phyloP scores from a whole-genome alignment of 2,888 invertebrate species.

The Eurytoma californica region DNA sequence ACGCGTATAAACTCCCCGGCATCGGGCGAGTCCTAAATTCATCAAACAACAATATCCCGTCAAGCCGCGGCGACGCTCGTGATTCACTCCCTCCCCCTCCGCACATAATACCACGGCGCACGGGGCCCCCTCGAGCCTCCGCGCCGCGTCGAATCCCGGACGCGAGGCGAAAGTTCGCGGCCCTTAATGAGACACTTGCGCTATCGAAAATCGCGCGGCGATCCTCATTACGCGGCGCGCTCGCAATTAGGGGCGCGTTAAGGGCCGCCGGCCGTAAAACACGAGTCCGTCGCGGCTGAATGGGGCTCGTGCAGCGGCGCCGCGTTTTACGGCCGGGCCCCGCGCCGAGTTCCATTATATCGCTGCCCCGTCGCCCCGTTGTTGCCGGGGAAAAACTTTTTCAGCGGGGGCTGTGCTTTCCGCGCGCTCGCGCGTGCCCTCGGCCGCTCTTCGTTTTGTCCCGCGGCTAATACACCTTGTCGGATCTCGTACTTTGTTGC shows the following conservation, averaged over 20 bases:
- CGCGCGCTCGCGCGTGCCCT: too few species aligned
- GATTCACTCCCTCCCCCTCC: background rate
- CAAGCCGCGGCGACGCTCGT: background rate
- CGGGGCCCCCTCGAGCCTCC: conserved; percentile 19
- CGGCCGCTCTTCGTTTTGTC: too few species aligned
- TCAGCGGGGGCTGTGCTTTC: background rate
- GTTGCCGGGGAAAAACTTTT: background rate
- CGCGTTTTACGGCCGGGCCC: conserved; percentile 29
- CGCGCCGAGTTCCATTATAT: conserved; percentile 37
- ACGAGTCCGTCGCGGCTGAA: conserved; percentile 3
- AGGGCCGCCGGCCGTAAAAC: conserved; percentile 35
- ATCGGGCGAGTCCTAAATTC: conserved; percentile 7
- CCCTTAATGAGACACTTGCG: conserved; percentile 35
- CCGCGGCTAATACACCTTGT: too few species aligned
- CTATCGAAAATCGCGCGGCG: background rate
- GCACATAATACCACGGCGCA: background rate
- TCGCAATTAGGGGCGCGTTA: conserved; percentile 46
- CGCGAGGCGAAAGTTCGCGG: conserved; percentile 4
- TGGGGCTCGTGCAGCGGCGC: background rate
- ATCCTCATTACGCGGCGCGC: conserved; percentile 25
- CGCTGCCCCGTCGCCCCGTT: background rate
- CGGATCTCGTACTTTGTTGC: too few species aligned
- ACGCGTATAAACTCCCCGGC: conserved; percentile 1
- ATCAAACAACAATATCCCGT: conserved; percentile 20
- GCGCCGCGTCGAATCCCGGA: background rate